Evolutionary conservation across 1,140 invertebrate species (phyloP).

Genomic region (Elysia chlorotica): DNA sequence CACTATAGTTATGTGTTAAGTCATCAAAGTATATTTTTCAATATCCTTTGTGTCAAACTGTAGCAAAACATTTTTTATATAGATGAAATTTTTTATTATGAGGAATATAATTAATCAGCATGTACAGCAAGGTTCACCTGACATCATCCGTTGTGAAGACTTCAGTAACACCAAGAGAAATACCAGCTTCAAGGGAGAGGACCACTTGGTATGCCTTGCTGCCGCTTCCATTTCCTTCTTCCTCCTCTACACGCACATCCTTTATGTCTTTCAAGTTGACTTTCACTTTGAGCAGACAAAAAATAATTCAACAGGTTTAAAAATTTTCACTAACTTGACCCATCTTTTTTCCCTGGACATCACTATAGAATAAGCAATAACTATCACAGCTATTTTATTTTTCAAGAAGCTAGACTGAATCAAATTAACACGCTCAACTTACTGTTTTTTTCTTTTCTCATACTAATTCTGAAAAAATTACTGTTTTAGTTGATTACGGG

Average conservation of each 20-base stretch:
- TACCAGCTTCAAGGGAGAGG: neutral
- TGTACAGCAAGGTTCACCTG: too few relatives aligned
- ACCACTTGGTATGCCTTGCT: slow-evolving; percentile 2
- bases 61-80: too few relatives aligned
- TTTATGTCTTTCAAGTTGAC: slow-evolving; percentile 1
- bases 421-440: neutral
- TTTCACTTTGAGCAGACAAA: slow-evolving; percentile 3
- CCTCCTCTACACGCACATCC: slow-evolving; percentile 7
- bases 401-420: neutral
- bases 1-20: too few relatives aligned
- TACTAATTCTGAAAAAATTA: neutral
- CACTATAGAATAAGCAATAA: neutral
- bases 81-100: too few relatives aligned
- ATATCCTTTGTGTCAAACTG: too few relatives aligned
- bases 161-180: slow-evolving; percentile 7
- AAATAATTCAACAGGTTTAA: neutral
- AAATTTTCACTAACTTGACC: too few relatives aligned
- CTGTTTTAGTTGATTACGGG: neutral
- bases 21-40: too few relatives aligned
- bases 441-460: too few relatives aligned
- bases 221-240: neutral
- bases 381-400: neutral
- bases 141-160: slow-evolving; percentile 6
- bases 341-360: too few relatives aligned
- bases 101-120: too few relatives aligned